Percentiles rank a stretch among this genome's conserved stretches.
phyloP scores from a whole-genome alignment of 2,888 invertebrate species.

The Hypena proboscidalis region DNA sequence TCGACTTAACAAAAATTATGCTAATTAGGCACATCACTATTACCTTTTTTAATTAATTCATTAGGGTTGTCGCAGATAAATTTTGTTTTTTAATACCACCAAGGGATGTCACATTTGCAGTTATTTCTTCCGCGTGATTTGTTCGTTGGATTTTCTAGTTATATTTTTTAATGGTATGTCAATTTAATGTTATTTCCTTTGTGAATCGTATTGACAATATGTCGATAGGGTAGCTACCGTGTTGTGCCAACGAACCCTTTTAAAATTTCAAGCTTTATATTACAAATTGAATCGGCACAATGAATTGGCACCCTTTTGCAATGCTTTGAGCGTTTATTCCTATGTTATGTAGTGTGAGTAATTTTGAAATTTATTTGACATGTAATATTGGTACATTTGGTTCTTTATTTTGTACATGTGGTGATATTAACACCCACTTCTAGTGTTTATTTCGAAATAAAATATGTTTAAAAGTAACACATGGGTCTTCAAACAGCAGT shows the following conservation, averaged over 20 bases:
- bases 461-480: neutral
- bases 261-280: slow-evolving; percentile 79
- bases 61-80: slow-evolving; percentile 68
- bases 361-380: slow-evolving; percentile 67
- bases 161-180: slow-evolving; percentile 83
- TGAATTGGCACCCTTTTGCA: slow-evolving; percentile 61
- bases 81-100: slow-evolving; percentile 68
- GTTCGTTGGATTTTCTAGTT: slow-evolving; percentile 73
- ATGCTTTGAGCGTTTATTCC: slow-evolving; percentile 49
- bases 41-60: slow-evolving; percentile 68
- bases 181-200: slow-evolving; percentile 81
- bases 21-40: slow-evolving; percentile 57
- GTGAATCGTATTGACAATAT: slow-evolving; percentile 76
- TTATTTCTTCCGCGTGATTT: slow-evolving; percentile 76
- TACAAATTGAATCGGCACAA: slow-evolving; percentile 80
- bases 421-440: slow-evolving; percentile 34
- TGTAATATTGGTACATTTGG: slow-evolving; percentile 42
- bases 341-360: slow-evolving; percentile 60
- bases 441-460: slow-evolving; percentile 16
- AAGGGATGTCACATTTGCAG: slow-evolving; percentile 61
- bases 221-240: slow-evolving; percentile 76
- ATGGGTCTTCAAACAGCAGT: too few relatives aligned
- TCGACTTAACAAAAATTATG: slow-evolving; percentile 60
- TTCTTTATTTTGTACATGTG: slow-evolving; percentile 39
- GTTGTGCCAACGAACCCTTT: slow-evolving; percentile 73